Conservation (phyloP, 2,113 vertebrate genomes). For the Leucoraja erinaceus region DNA sequence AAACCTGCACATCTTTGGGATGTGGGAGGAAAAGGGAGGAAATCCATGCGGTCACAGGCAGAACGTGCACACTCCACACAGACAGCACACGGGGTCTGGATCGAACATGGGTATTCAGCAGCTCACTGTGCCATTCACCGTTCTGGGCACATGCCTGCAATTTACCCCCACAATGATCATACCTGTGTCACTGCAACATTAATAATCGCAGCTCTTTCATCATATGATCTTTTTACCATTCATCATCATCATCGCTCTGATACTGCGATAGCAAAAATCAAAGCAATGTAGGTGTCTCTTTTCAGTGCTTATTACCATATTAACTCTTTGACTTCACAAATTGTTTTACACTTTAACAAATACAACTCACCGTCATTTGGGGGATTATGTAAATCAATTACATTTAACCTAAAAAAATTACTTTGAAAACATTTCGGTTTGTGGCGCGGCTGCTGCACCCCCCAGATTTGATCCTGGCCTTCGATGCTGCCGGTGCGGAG, state of each 20-base stretch:
- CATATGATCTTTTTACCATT: conserved; percentile 3
- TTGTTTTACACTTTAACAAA: conserved; percentile 24
- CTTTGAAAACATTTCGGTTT: background rate
- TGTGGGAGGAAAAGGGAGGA: too few species aligned
- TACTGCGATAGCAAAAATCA: background rate
- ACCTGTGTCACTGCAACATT: background rate
- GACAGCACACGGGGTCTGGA: too few species aligned
- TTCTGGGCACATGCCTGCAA: background rate
- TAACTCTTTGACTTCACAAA: background rate
- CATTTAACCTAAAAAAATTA: background rate
- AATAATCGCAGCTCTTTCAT: background rate
- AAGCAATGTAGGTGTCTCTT: background rate
- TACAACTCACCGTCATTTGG: conserved; percentile 8
- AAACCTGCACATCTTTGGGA: too few species aligned
- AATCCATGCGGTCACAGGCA: too few species aligned
- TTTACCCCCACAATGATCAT: background rate
- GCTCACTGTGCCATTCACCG: too few species aligned
- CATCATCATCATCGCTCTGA: conserved; percentile 22
- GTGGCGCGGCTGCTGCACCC: too few species aligned
- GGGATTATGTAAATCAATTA: background rate
- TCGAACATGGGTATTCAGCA: too few species aligned
- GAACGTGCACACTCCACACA: too few species aligned
- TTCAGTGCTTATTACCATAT: background rate
- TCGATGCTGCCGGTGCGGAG: too few species aligned
- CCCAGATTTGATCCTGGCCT: too few species aligned